A percentile compares a stretch with the other conserved stretches of the same genome.
These are phyloP conservation scores for Tetragnatha versicolor DNA, from an alignment of 1,140 invertebrate genomes.

Conservation along the genomic window DNA sequence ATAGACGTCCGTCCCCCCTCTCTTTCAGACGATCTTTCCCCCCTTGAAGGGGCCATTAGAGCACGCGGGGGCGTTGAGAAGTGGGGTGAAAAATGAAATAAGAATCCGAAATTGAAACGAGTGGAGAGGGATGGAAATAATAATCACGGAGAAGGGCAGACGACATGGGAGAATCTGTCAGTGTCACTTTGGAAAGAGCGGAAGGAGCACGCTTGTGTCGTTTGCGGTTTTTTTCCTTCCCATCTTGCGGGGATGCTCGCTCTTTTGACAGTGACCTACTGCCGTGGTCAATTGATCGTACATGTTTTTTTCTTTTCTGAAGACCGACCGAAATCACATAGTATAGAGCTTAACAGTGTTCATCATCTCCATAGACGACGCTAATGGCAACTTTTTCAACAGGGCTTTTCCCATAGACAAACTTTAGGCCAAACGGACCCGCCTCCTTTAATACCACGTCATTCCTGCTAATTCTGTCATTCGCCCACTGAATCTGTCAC, in stretches of 20 bases:
- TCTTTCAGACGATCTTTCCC: background rate
- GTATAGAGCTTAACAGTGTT: no score
- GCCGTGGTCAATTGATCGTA: no score
- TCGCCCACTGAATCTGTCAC: no score
- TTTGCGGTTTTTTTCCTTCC: background rate
- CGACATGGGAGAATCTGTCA: slow-evolving; percentile 24
- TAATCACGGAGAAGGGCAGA: slow-evolving; percentile 11
- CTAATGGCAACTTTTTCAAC: no score
- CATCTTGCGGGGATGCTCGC: background rate
- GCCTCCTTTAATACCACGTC: no score
- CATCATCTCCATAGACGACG: no score
- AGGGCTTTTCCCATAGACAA: no score
- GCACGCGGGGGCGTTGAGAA: background rate
- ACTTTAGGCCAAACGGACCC: no score
- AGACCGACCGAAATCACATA: no score
- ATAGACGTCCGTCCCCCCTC: background rate
- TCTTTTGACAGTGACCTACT: no score
- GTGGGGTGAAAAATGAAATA: slow-evolving; percentile 12
- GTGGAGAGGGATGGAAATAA: background rate
- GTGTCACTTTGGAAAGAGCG: slow-evolving; percentile 12
- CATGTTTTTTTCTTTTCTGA: no score
- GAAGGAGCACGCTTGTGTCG: background rate
- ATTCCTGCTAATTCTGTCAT: no score
- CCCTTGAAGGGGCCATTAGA: slow-evolving; percentile 16
- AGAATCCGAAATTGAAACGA: slow-evolving; percentile 27